Conservation (phyloP, 2,113 vertebrate genomes). For the Myrmophylax atrothorax region DNA sequence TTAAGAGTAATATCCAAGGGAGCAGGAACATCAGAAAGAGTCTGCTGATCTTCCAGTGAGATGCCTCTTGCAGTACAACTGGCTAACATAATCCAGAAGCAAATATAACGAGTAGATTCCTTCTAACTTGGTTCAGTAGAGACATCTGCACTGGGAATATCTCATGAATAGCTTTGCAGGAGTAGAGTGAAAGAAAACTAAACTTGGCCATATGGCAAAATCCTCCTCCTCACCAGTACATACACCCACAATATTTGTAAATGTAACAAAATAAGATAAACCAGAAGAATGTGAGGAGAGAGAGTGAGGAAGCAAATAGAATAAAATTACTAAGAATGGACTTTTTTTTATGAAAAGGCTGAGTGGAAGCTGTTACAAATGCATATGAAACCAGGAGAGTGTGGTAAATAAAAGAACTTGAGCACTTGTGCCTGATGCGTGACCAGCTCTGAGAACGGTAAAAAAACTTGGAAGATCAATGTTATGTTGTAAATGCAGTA, state of each 20-base stretch:
- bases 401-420: neutral
- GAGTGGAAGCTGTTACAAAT: neutral
- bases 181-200: neutral
- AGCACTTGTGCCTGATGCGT: neutral
- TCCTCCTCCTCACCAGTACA: neutral
- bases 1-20: neutral
- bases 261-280: neutral
- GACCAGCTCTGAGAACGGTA: neutral
- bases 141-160: neutral
- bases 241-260: neutral
- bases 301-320: neutral
- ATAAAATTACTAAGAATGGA: neutral
- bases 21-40: neutral
- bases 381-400: neutral
- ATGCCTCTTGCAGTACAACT: neutral
- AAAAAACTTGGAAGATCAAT: neutral
- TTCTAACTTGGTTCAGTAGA: neutral
- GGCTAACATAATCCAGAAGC: neutral
- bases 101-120: neutral
- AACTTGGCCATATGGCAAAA: neutral
- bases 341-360: neutral
- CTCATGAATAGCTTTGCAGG: neutral
- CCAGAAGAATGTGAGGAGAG: neutral
- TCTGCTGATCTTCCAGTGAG: neutral
- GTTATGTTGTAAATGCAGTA: neutral